Conservation (phyloP, 2,797 vertebrate species). For the Lagorchestes hirsutus region DNA sequence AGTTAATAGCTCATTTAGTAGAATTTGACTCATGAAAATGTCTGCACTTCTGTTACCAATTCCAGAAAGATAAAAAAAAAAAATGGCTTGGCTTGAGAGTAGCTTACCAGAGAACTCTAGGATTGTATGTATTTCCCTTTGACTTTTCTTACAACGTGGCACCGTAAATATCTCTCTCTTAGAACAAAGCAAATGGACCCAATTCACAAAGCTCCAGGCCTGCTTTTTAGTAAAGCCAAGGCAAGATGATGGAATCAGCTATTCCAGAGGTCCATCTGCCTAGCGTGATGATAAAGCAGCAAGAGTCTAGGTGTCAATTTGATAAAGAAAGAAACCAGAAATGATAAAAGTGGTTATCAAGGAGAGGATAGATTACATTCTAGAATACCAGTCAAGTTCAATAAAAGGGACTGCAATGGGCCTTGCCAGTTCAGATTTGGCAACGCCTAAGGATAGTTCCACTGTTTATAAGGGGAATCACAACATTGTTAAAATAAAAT, state of each 20-base stretch:
- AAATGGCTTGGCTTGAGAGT: background rate
- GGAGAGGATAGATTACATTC: background rate
- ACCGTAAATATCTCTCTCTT: background rate
- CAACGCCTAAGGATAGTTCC: background rate
- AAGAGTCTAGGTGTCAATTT: background rate
- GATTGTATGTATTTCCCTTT: background rate
- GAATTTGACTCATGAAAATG: background rate
- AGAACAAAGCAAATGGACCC: fast-evolving
- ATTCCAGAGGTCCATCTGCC: background rate
- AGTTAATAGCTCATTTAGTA: background rate
- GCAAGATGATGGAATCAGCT: background rate
- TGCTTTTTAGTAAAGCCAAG: background rate
- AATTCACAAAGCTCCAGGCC: background rate
- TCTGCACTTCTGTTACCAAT: background rate
- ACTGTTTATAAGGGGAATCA: background rate
- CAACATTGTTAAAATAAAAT: background rate
- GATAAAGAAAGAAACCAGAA: background rate
- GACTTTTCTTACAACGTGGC: background rate
- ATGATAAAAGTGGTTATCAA: constrained; percentile 14
- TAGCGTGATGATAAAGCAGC: background rate
- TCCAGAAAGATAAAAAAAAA: background rate
- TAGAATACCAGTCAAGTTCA: constrained; percentile 37
- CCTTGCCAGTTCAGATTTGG: background rate
- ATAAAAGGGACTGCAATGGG: background rate
- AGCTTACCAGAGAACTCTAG: background rate